These are phyloP conservation scores for Campopleginae sp. DNA, from an alignment of 2,888 invertebrate genomes.

Conservation along the genomic window DNA sequence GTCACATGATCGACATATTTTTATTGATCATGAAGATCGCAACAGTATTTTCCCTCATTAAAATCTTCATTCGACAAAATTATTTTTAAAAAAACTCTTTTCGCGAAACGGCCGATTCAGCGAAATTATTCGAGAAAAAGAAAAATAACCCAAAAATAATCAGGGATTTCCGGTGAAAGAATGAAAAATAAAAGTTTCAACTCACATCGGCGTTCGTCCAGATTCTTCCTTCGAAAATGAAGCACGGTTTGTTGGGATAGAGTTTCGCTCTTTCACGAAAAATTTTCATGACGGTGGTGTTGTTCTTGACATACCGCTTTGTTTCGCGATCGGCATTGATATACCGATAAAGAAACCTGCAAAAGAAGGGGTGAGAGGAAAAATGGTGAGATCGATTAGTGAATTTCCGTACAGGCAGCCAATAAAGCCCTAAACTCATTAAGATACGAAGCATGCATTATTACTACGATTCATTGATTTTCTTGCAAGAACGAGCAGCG, in stretches of 20 bases:
- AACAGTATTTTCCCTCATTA: not conserved
- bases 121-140: too few species aligned
- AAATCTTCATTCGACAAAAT: too few species aligned
- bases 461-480: conserved; percentile 44
- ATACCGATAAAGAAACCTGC: conserved; percentile 87
- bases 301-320: conserved; percentile 85
- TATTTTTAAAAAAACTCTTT: too few species aligned
- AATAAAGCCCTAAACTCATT: conserved; percentile 35
- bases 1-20: not conserved
- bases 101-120: too few species aligned
- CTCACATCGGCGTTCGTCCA: conserved; percentile 89
- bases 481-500: conserved; percentile 39
- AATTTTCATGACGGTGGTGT: conserved; percentile 87
- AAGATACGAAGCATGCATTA: conserved; percentile 22
- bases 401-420: not conserved
- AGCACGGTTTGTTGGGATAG: conserved; percentile 88
- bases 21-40: not conserved
- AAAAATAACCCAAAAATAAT: too few species aligned
- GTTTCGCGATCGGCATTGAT: conserved; percentile 85
- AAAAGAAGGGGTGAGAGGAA: conserved; percentile 51
- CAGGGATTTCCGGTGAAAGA: not conserved
- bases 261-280: conserved; percentile 87
- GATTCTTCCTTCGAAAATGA: conserved; percentile 88
- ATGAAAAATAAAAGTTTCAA: conserved; percentile 43
- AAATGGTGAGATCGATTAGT: conserved; percentile 7